Evolutionary conservation across 2,888 invertebrate species (phyloP).

Genomic region (Thereva nobilitata): DNA sequence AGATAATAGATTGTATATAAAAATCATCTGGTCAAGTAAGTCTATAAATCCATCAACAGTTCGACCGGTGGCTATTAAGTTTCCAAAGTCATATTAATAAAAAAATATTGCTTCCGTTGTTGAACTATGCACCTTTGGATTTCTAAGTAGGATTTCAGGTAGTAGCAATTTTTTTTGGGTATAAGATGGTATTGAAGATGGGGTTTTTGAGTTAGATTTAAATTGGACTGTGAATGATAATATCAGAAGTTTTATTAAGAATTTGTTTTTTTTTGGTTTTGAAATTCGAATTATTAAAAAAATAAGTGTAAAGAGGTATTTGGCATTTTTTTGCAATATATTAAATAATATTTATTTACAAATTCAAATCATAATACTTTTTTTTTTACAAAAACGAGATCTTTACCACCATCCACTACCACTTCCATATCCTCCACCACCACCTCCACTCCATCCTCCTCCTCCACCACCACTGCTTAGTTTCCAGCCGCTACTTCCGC

Average conservation of each 20-base stretch:
- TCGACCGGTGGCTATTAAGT: no score
- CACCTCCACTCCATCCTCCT: conserved; percentile 12
- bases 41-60: no score
- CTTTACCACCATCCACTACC: conserved; percentile 37
- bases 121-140: no score
- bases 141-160: no score
- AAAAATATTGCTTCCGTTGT: no score
- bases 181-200: background rate
- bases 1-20: no score
- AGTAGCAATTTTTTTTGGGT: no score
- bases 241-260: no score
- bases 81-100: no score
- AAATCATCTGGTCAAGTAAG: no score
- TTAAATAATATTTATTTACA: conserved; percentile 7
- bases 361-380: conserved; percentile 4
- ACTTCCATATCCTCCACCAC: conserved; percentile 20
- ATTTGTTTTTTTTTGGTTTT: background rate
- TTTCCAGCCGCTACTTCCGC: conserved; percentile 43
- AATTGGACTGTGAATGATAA: background rate
- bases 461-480: conserved; percentile 32
- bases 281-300: background rate
- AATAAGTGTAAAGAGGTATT: background rate
- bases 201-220: background rate
- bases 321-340: conserved; percentile 6
- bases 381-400: background rate